phyloP scores from a whole-genome alignment of 2,888 invertebrate species.

The Germaria angustata region DNA sequence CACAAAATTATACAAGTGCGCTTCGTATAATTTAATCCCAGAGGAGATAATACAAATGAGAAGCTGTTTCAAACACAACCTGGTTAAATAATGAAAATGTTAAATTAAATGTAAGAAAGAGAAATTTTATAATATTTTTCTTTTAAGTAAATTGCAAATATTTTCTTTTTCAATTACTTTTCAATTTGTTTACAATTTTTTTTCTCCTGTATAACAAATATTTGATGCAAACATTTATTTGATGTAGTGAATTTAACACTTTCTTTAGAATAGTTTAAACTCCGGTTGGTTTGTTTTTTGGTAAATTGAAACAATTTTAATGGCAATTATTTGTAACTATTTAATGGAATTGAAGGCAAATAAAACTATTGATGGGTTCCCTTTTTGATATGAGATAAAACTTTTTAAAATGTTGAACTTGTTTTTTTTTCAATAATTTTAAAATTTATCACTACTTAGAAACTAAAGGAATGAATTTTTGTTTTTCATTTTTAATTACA shows the following conservation, averaged over 20 bases:
- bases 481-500: no score
- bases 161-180: neutral
- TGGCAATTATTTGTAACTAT: neutral
- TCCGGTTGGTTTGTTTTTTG: neutral
- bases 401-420: no score
- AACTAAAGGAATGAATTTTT: no score
- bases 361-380: neutral
- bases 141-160: conserved; percentile 13
- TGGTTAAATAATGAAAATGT: neutral
- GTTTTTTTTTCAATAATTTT: no score
- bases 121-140: neutral
- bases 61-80: neutral
- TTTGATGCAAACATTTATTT: conserved; percentile 77
- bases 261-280: conserved; percentile 13
- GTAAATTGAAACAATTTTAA: neutral
- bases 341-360: neutral
- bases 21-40: neutral
- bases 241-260: conserved; percentile 41
- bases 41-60: neutral
- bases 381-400: no score
- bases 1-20: conserved; percentile 46
- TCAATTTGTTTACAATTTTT: neutral
- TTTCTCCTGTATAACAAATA: conserved; percentile 69
- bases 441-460: no score
- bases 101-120: conserved; percentile 19